Conservation (phyloP, 2,797 vertebrate genomes). For the Calcarius lapponicus region DNA sequence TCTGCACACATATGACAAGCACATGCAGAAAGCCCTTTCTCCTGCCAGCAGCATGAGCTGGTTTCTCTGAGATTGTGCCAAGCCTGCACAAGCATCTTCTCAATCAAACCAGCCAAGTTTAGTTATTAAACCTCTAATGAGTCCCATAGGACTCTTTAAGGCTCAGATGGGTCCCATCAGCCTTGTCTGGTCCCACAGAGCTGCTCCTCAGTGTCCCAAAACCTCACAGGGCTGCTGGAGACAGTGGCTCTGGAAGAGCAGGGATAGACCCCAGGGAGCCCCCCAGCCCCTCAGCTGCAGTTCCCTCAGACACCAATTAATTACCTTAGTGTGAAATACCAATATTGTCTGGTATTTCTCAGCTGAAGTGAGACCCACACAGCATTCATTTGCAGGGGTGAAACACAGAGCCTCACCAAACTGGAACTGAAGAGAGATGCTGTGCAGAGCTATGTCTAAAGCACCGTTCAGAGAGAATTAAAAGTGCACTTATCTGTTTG, state of each 20-base stretch:
- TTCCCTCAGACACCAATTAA: background rate
- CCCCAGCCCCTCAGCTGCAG: background rate
- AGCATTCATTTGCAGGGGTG: background rate
- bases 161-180: constrained; percentile 13
- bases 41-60: background rate
- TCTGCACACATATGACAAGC: background rate
- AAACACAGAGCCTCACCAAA: background rate
- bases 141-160: background rate
- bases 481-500: constrained; percentile 69
- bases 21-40: constrained; percentile 12
- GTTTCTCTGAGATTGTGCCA: background rate
- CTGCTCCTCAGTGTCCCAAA: background rate
- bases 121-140: constrained; percentile 48
- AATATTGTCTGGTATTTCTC: background rate
- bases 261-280: background rate
- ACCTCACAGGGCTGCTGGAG: background rate
- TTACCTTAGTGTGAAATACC: background rate
- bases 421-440: background rate
- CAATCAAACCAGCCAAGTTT: constrained; percentile 10
- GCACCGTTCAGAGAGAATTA: background rate
- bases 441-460: background rate
- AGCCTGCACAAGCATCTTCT: constrained; percentile 29
- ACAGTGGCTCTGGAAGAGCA: background rate
- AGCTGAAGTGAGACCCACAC: background rate
- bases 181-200: background rate